Evolutionary conservation across 2,888 invertebrate genomes (phyloP).

Genomic region (Callimorpha dominula): DNA sequence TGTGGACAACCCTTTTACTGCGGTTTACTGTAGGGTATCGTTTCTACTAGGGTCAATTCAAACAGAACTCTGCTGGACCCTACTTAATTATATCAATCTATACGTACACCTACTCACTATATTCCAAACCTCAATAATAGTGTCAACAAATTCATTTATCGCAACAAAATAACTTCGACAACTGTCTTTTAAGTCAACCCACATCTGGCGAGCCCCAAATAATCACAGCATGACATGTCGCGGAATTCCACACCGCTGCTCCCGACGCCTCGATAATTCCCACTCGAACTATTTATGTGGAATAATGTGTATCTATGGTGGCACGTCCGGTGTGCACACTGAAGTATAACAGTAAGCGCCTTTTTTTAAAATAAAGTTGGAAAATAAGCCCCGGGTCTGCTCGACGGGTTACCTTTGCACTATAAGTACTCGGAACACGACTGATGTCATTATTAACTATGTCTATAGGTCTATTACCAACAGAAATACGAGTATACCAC

Average conservation of each 20-base stretch:
- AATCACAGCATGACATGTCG: conserved; percentile 12
- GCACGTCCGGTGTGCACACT: conserved; percentile 4
- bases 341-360: background rate
- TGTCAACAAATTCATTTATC: background rate
- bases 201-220: conserved; percentile 13
- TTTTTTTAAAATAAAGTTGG: background rate
- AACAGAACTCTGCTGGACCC: too few relatives aligned
- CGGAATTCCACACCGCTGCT: conserved; percentile 43
- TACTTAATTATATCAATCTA: too few relatives aligned
- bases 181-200: conserved; percentile 1
- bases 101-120: too few relatives aligned
- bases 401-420: too few relatives aligned
- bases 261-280: conserved; percentile 39
- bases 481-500: too few relatives aligned
- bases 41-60: too few relatives aligned
- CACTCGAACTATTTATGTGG: conserved; percentile 40
- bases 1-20: too few relatives aligned
- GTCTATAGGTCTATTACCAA: too few relatives aligned
- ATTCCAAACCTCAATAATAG: background rate
- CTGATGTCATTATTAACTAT: too few relatives aligned
- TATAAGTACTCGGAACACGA: too few relatives aligned
- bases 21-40: too few relatives aligned
- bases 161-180: background rate
- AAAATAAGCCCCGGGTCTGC: too few relatives aligned
- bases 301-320: conserved; percentile 31